Evolutionary conservation across 2,888 invertebrate species (phyloP).

Genomic region (Torymus auratus): DNA sequence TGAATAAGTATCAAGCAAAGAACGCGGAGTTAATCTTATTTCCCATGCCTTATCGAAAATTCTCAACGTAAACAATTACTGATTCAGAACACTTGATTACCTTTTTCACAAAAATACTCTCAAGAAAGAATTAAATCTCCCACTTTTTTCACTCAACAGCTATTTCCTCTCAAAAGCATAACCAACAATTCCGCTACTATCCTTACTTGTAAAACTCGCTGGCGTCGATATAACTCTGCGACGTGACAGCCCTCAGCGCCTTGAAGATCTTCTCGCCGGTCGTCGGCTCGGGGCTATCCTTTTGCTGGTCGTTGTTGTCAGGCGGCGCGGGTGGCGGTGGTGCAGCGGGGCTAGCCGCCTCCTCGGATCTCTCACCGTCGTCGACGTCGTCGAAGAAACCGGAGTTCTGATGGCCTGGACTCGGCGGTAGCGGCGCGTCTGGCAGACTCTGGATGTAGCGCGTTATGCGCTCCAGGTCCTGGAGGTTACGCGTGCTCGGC

Average conservation of each 20-base stretch:
- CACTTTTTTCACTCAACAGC: too few relatives aligned
- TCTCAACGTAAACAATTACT: too few relatives aligned
- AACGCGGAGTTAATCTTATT: too few relatives aligned
- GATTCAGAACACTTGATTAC: too few relatives aligned
- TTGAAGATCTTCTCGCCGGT: conserved; percentile 74
- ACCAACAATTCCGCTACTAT: too few relatives aligned
- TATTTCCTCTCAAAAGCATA: too few relatives aligned
- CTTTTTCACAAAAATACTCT: too few relatives aligned
- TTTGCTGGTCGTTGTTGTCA: conserved; percentile 58
- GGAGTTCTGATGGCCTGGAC: neutral
- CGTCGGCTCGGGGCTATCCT: conserved; percentile 63
- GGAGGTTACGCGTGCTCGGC: conserved; percentile 46
- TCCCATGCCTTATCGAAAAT: too few relatives aligned
- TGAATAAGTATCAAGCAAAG: too few relatives aligned
- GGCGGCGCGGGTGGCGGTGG: conserved; percentile 73
- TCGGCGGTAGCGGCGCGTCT: conserved; percentile 62
- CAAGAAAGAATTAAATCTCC: too few relatives aligned
- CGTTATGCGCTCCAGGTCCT: conserved; percentile 52
- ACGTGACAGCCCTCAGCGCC: conserved; percentile 71
- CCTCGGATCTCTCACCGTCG: conserved; percentile 33
- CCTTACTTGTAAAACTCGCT: conserved; percentile 74
- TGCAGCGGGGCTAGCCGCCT: conserved; percentile 60
- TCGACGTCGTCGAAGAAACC: conserved; percentile 45
- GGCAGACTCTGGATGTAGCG: conserved; percentile 72
- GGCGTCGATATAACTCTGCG: conserved; percentile 74